phyloP scores from a whole-genome alignment of 2,797 vertebrate species.

The Psittacula echo region DNA sequence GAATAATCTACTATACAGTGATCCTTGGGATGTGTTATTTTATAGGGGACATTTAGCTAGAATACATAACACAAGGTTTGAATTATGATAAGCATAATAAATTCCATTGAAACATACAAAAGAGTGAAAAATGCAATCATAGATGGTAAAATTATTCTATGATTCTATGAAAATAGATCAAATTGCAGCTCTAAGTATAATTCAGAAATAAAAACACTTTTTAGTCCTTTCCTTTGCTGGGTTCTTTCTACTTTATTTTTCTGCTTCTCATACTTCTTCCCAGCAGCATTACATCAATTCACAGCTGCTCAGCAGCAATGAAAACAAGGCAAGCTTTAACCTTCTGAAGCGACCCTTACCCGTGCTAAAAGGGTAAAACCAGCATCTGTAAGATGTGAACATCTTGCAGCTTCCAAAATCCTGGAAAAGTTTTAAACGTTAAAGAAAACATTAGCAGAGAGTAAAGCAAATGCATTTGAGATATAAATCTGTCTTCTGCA shows the following conservation, averaged over 20 bases:
- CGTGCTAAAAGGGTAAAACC: conserved; percentile 91
- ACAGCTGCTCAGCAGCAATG: background rate
- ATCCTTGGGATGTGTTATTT: background rate
- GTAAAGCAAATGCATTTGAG: background rate
- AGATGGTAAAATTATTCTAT: background rate
- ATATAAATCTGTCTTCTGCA: background rate
- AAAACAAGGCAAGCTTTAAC: background rate
- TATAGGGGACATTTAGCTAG: background rate
- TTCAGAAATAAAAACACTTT: background rate
- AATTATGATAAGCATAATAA: background rate
- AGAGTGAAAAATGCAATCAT: background rate
- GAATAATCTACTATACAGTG: background rate
- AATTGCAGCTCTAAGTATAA: background rate
- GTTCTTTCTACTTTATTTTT: background rate
- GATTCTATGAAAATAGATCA: background rate
- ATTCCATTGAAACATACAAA: background rate
- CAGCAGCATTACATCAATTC: background rate
- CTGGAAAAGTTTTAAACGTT: conserved; percentile 71
- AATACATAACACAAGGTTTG: background rate
- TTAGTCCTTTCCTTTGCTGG: background rate
- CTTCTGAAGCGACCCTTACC: conserved; percentile 75
- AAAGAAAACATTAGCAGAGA: background rate
- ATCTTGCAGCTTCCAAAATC: conserved; percentile 92
- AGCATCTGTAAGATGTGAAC: conserved; percentile 91
- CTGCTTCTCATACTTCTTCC: background rate